Evolutionary conservation across 2,888 invertebrate genomes (phyloP), one percentile per base, ranked within the genome.

Genomic region (Lasioglossum marginatum): DNA sequence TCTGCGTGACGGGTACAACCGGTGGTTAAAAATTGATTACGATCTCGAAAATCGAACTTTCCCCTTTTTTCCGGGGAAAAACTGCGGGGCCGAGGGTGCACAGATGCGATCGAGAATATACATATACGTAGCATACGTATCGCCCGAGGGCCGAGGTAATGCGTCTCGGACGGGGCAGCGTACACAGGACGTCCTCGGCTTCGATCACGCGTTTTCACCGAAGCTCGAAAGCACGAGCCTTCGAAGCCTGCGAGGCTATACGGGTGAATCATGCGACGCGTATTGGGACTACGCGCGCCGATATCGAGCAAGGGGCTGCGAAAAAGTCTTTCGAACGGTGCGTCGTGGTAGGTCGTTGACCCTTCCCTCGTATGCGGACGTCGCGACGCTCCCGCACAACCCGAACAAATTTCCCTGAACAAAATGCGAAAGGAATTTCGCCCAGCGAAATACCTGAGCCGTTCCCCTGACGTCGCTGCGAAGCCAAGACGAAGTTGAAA

Each of bases 21-120:
- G 43, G 84, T 84, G 84, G 78, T 84, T 84, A 84, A 84, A 83
- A 78, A 83, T 83, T 63, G 84, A 84, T 84, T 83, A 8, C 70
- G 70, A 84, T 83, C 84, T 74, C 37, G 84, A 84, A 78, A 84
- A 84, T 83, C 84, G 70, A 75, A 78, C 23, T 84, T 71, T 52
- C 60, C 70, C 76, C 68, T 37, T 34, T 63, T 66, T 63, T 71
- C 78, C 23, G 48, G 60, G 43, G 60, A 83, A 84, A 74, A 77
- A 66, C 14, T 16, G 31, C 16, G 76, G 52, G 48, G 37, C 31
- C 34, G 34, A 52, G 52, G 52, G 52, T 10, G 37, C 12, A 37
- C n/a, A 40, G 76, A 71, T 63, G 75, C 27, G 68, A 71, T 72
- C 76, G 72, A 8, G 72, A 72, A 77, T 76, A 76, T 52, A 63